These are phyloP conservation scores for Apocrypta bakeri DNA, from an alignment of 1,140 invertebrate species.

Conservation along the genomic window DNA sequence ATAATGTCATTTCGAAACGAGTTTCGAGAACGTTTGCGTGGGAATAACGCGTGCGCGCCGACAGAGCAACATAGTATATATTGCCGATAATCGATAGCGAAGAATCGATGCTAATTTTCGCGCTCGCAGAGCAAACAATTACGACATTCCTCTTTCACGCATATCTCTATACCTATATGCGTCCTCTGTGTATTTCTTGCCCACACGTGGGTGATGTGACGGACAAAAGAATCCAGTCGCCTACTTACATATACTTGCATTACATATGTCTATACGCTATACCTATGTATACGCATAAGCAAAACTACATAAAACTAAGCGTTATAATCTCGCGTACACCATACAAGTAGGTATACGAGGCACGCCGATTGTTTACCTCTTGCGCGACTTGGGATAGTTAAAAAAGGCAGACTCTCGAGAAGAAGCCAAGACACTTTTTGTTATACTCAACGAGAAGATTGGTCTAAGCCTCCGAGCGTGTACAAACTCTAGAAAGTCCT, in stretches of 20 bases:
- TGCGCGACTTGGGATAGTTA: too few relatives aligned
- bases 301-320: too few relatives aligned
- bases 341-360: too few relatives aligned
- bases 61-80: conserved; percentile 45
- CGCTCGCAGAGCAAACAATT: conserved; percentile 3
- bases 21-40: conserved; percentile 13
- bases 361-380: background rate
- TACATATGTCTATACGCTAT: background rate
- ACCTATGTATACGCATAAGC: too few relatives aligned
- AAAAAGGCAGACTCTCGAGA: too few relatives aligned
- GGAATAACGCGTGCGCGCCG: background rate
- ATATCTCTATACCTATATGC: too few relatives aligned
- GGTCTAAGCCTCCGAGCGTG: conserved; percentile 16
- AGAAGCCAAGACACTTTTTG: conserved; percentile 29
- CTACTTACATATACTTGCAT: background rate
- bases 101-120: conserved; percentile 36
- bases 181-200: too few relatives aligned
- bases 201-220: background rate
- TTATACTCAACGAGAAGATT: conserved; percentile 41
- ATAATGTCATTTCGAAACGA: conserved; percentile 43
- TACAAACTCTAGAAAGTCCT: background rate
- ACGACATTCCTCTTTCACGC: conserved; percentile 5
- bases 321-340: too few relatives aligned
- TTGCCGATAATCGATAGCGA: conserved; percentile 51
- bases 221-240: background rate